These are phyloP conservation scores for Mesorhabditis sp. DNA, from an alignment of 2,888 invertebrate species.

Conservation along the genomic window DNA sequence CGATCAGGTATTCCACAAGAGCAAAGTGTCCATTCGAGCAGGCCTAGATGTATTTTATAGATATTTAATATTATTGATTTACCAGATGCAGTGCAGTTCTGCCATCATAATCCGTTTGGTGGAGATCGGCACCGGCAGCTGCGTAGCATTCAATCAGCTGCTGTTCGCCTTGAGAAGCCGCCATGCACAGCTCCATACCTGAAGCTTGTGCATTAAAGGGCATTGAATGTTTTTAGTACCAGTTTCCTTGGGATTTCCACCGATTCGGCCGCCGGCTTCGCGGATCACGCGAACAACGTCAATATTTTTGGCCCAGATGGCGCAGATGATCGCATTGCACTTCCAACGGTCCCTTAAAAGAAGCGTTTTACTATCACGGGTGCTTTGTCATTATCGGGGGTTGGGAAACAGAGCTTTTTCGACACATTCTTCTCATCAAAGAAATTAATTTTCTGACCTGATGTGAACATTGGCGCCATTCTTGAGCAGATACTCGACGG, in stretches of 20 bases:
- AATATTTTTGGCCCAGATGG: conserved; percentile 61
- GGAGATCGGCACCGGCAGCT: conserved; percentile 47
- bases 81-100: conserved; percentile 55
- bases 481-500: conserved; percentile 73
- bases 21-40: neutral
- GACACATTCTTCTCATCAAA: neutral
- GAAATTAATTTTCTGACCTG: conserved; percentile 23
- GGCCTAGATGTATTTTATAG: neutral
- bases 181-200: conserved; percentile 71
- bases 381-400: neutral
- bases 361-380: neutral
- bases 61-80: neutral
- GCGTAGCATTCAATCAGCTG: conserved; percentile 57
- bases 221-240: conserved; percentile 19
- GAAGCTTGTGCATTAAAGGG: conserved; percentile 8
- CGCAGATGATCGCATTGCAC: conserved; percentile 67
- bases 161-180: conserved; percentile 55
- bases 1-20: neutral
- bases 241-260: conserved; percentile 38
- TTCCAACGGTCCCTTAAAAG: conserved; percentile 56
- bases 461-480: conserved; percentile 80
- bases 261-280: conserved; percentile 47
- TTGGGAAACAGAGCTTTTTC: neutral
- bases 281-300: conserved; percentile 43
- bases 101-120: conserved; percentile 50